Evolutionary conservation across 2,113 vertebrate genomes (phyloP), one percentile per base, ranked within the genome.

Genomic region (Chunga burmeisteri): DNA sequence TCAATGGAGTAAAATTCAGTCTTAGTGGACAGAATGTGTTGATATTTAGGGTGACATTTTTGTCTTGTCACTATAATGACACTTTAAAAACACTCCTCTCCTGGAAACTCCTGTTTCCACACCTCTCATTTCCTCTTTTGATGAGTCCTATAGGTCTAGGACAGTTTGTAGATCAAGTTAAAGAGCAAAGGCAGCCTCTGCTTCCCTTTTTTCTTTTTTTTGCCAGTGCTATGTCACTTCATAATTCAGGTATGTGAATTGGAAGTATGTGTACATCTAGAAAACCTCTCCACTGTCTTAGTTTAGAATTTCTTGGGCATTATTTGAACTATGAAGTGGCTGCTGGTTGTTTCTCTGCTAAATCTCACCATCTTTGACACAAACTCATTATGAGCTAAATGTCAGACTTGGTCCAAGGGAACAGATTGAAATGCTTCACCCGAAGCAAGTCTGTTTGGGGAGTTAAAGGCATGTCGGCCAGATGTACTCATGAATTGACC

Each of bases 131-230:
- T 68, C 13, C 2, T 53, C 9, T 72, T 68, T 62, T 81, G 1
- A 0, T 6, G 9, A 52, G 25, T 46, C 25, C 3, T 53, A 0
- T 13, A 26, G 27, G 47, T 81, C 7, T 71, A 40, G 27, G 17
- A 34, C 6, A 26, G 25, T 10, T 92, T 2, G 10, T 34, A 78
- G 32, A 16, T 72, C 0, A 0, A 79, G 19, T 47, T 90, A 16
- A 59, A 56, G 23, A 62, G 38, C 38, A 75, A 63, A 63, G 19
- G 13, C 27, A 65, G 46, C 26, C 23, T 67, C 21, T 62, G 8
- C 34, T 72, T 19, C 10, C 10, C 2, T 70, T 26, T 49, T 27
- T 59, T 5, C 8, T 46, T 62, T 17, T 25, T 27, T 18, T 22
- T 7, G 11, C 10, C 15, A 71, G 20, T 61, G 38, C 21, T 72